Conservation (phyloP, 2,797 vertebrate species). For the Xyrichtys novacula region DNA sequence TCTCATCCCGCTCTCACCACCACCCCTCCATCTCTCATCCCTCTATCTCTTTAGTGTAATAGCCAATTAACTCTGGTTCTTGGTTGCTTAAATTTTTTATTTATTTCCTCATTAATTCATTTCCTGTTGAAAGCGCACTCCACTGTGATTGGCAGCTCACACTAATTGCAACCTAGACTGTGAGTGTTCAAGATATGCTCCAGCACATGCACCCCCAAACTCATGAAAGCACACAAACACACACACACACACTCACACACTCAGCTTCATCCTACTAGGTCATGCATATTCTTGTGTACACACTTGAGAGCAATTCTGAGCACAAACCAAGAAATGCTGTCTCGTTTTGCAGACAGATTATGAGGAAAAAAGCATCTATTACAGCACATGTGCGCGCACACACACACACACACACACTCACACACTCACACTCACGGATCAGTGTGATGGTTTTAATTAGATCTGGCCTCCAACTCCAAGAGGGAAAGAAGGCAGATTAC, state of each 20-base stretch:
- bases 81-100: constrained; percentile 53
- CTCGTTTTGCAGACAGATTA: constrained; percentile 1
- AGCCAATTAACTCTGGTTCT: constrained; percentile 68
- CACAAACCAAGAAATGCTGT: constrained; percentile 1
- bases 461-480: constrained; percentile 58
- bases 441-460: constrained; percentile 74
- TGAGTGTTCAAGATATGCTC: constrained; percentile 29
- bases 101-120: constrained; percentile 70
- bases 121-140: constrained; percentile 63
- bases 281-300: constrained; percentile 16
- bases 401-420: not conserved
- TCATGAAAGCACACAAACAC: not conserved
- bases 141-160: constrained; percentile 67
- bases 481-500: constrained; percentile 63
- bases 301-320: constrained; percentile 18
- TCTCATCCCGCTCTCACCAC: constrained; percentile 21
- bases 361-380: constrained; percentile 5
- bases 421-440: constrained; percentile 32
- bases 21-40: constrained; percentile 39
- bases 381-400: not conserved
- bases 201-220: not conserved
- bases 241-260: constrained; percentile 2
- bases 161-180: constrained; percentile 62
- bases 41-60: constrained; percentile 65
- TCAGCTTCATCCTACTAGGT: constrained; percentile 8